These are phyloP conservation scores for Amyelois transitella DNA, from an alignment of 1,140 invertebrate genomes.

Conservation along the genomic window DNA sequence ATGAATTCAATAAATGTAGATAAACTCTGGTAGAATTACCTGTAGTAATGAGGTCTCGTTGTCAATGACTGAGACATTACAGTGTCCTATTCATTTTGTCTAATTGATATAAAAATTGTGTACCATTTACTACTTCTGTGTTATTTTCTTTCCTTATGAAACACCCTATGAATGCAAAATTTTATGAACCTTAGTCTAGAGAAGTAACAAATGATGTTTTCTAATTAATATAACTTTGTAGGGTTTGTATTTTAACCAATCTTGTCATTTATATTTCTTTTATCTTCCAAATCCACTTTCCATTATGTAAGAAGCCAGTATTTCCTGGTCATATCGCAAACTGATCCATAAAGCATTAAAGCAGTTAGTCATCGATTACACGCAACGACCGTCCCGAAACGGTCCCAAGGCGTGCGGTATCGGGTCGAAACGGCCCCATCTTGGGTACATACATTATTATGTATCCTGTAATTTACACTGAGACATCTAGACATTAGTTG, in stretches of 20 bases:
- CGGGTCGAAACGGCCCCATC: background rate
- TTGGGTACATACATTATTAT: constrained; percentile 1
- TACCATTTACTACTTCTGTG: too few species aligned
- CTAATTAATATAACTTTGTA: too few species aligned
- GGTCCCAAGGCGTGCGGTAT: constrained; percentile 2
- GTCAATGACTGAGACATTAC: background rate
- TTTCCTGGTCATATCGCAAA: background rate
- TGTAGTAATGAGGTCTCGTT: background rate
- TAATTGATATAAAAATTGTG: too few species aligned
- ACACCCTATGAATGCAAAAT: too few species aligned
- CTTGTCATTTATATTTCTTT: too few species aligned
- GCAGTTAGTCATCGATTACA: background rate
- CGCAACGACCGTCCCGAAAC: background rate
- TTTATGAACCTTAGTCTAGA: too few species aligned
- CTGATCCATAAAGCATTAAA: background rate
- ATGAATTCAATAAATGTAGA: background rate
- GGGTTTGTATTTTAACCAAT: too few species aligned
- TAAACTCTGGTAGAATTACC: background rate
- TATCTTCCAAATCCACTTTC: background rate
- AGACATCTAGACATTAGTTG: background rate
- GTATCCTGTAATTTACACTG: background rate
- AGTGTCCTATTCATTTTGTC: too few species aligned
- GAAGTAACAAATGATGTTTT: too few species aligned
- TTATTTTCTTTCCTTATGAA: too few species aligned
- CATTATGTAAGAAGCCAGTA: background rate